Evolutionary conservation across 2,888 invertebrate species (phyloP), one percentile per base, ranked within the genome.

Genomic region (Noctua janthe): DNA sequence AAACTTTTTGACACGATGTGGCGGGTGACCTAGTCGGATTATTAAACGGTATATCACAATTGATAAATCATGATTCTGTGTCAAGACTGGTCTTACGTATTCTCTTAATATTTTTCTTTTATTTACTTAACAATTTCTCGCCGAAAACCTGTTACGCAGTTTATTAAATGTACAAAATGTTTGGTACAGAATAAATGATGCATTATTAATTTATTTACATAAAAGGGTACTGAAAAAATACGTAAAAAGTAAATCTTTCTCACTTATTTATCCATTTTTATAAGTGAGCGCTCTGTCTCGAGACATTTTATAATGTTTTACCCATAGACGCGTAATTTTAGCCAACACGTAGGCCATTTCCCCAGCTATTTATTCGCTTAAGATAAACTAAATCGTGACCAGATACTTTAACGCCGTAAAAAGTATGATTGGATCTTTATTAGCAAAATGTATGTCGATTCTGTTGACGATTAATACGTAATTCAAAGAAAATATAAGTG

Each of bases 361-460:
- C 74, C 76, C 51, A 59, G 66, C 74, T 80, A 84, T 83, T 88
- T 77, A 64, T 86, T 79, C 80, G 78, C 83, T 84, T 86, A 80
- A 82, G 83, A 87, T 80, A 84, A 84, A 81, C 79, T 77, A 74
- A 83, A 84, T 85, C 89, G 88, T 89, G 89, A 88, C 86, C 67
- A 83, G 75, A 81, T 79, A 82, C 76, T 84, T 80, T 69, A 77
- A 79, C 79, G 85, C 71, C 71, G 43, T 85, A 83, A 89, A 89
- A 87, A 81, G 67, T 59, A 29, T 75, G 89, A 89, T 89, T 82
- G 47, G 71, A 89, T 89, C 89, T 89, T 89, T 87, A 87, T 87
- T 86, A 86, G 87, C 78, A 77, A 85, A 88, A 85, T 88, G 88
- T 87, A 20, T 87, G 88, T 78, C 86, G 90, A 87, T 87, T 83